Evolutionary conservation across 2,888 invertebrate species (phyloP), one percentile per base, ranked within the genome.

Genomic region (Miltochrista miniata): DNA sequence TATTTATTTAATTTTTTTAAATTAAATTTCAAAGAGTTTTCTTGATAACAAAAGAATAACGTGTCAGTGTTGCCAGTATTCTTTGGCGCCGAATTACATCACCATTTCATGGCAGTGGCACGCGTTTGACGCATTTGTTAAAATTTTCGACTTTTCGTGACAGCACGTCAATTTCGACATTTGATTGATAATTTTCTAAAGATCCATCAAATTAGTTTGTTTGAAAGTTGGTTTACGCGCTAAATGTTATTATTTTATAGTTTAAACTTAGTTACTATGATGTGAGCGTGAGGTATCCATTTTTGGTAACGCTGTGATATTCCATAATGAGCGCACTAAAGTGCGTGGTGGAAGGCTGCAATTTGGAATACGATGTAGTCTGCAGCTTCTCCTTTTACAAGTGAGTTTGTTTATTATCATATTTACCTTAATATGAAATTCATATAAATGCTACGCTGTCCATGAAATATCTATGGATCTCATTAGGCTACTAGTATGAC

Each of bases 131-230:
- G 76, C 76, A 70, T 75, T 76, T 72, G 76, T 63, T 83, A 81
- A 84, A 85, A 77, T 82, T 85, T 89, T 89, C 87, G 88, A 88
- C 89, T 89, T 90, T 90, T 89, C 87, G 87, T 91, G 90, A 91
- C 90, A 90, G 89, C 85, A 90, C 90, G 90, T 91, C 90, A 91
- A 88, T 91, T 90, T 88, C 87, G 90, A 91, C 90, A 87, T 91
- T 91, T 91, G 90, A 90, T 90, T 91, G 90, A 91, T 90, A 91
- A 90, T 90, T 91, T 90, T 90, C 85, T 81, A 83, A 83, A 84
- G 89, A 87, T 70, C 87, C 85, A 90, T 91, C 90, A 90, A 89
- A 70, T 87, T 90, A 89, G 90, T 89, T 89, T 89, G 90, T 90
- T 90, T 90, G 89, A 87, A 89, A 90, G 87, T 85, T 87, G 83